phyloP scores from a whole-genome alignment of 2,888 invertebrate species.

The Trichogramma dendrolimi region DNA sequence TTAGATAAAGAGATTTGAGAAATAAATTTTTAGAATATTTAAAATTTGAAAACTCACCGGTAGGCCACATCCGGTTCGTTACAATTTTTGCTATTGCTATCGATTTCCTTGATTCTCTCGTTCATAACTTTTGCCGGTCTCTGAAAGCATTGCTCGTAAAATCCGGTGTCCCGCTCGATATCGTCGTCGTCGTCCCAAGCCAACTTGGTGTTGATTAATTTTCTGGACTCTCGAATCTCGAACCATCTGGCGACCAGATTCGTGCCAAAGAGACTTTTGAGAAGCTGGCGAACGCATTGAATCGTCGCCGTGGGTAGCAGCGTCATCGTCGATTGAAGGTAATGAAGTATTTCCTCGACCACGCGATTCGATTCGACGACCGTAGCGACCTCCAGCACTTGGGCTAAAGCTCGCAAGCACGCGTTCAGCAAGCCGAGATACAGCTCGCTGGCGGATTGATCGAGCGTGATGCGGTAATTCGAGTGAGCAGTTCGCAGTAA shows the following conservation, averaged over 20 bases:
- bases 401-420: constrained; percentile 60
- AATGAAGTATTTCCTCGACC: constrained; percentile 76
- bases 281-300: constrained; percentile 71
- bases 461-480: constrained; percentile 83
- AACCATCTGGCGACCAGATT: constrained; percentile 60
- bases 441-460: constrained; percentile 70
- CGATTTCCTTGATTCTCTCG: constrained; percentile 43
- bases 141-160: constrained; percentile 46
- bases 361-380: constrained; percentile 68
- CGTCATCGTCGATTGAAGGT: constrained; percentile 68
- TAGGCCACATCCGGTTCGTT: constrained; percentile 40
- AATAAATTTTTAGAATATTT: background rate
- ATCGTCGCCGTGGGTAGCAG: constrained; percentile 68
- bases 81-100: constrained; percentile 44
- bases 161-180: constrained; percentile 26
- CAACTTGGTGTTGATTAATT: constrained; percentile 24
- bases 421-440: constrained; percentile 66
- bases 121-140: constrained; percentile 42
- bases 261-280: constrained; percentile 73
- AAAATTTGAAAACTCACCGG: constrained; percentile 31
- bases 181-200: constrained; percentile 5
- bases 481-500: constrained; percentile 75
- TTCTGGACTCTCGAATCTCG: constrained; percentile 38
- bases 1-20: background rate
- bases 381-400: constrained; percentile 67